Conservation (phyloP, 2,888 invertebrate genomes). For the Biston betularia region DNA sequence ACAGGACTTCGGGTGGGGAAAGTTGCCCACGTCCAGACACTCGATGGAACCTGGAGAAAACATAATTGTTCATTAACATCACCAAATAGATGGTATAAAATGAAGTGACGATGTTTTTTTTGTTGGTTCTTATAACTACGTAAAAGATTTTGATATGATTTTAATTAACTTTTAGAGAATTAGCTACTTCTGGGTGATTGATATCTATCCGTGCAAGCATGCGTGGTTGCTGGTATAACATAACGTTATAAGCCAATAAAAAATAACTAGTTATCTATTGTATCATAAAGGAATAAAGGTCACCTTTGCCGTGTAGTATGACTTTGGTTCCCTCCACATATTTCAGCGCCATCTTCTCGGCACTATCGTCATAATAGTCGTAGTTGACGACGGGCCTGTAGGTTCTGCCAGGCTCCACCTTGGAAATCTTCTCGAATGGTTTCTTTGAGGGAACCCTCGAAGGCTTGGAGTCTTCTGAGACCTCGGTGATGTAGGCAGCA, state of each 20-base stretch:
- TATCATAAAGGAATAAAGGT: constrained; percentile 31
- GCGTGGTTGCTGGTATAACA: no score
- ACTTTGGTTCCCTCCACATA: constrained; percentile 86
- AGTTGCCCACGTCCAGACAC: constrained; percentile 95
- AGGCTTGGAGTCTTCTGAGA: constrained; percentile 12
- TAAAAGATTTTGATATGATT: no score
- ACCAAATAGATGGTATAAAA: no score
- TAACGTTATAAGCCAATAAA: no score
- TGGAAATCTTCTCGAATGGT: constrained; percentile 67
- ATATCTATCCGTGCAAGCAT: no score
- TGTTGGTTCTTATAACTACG: no score
- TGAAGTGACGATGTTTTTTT: no score
- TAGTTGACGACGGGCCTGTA: constrained; percentile 82
- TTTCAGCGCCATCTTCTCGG: constrained; percentile 80
- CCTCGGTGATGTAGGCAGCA: background rate
- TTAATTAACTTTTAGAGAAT: no score
- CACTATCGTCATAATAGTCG: constrained; percentile 90
- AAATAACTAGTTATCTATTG: no score
- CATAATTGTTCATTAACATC: no score
- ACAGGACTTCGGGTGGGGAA: constrained; percentile 96
- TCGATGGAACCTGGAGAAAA: constrained; percentile 88
- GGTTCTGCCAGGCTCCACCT: constrained; percentile 56
- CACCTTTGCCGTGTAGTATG: constrained; percentile 82
- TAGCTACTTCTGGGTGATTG: no score
- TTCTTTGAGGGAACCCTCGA: constrained; percentile 54